Conservation (phyloP, 2,888 invertebrate genomes). For the Stegophylla sp. region DNA sequence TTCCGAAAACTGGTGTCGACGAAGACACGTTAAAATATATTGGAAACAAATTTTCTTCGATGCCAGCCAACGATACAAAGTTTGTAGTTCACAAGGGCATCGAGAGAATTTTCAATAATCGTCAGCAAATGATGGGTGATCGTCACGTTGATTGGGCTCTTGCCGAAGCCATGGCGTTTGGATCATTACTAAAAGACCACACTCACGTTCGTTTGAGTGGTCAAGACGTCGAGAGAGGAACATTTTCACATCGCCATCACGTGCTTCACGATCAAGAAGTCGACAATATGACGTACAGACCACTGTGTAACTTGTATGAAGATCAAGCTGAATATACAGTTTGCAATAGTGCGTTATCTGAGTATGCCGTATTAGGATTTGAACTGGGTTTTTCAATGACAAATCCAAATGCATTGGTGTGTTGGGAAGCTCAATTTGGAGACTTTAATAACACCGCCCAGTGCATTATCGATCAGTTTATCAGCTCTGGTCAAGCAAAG, state of each 20-base stretch:
- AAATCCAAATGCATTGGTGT: constrained; percentile 94
- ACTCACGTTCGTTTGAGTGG: constrained; percentile 93
- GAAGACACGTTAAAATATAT: constrained; percentile 87
- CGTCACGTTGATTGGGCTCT: constrained; percentile 95
- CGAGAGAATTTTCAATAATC: constrained; percentile 84
- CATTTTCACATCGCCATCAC: constrained; percentile 94
- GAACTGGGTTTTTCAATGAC: constrained; percentile 98
- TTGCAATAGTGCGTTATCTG: constrained; percentile 97
- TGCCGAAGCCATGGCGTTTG: constrained; percentile 98
- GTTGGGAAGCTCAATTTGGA: constrained; percentile 99
- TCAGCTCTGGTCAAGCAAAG: constrained; percentile 93
- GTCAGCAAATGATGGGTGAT: constrained; percentile 91
- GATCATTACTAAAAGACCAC: constrained; percentile 94
- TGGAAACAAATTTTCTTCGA: constrained; percentile 82
- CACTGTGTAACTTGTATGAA: constrained; percentile 90
- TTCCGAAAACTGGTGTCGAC: constrained; percentile 80
- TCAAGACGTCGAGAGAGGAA: constrained; percentile 98
- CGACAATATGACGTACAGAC: constrained; percentile 83
- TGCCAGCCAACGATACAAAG: constrained; percentile 86
- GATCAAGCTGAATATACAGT: constrained; percentile 99
- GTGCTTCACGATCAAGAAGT: constrained; percentile 97
- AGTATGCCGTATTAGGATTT: constrained; percentile 91
- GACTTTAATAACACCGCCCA: constrained; percentile 99
- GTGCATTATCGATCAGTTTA: constrained; percentile 93
- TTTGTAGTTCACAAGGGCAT: constrained; percentile 89